These are phyloP conservation scores for Opisthocomus hoazin DNA, from an alignment of 2,113 vertebrate species.

Conservation along the genomic window DNA sequence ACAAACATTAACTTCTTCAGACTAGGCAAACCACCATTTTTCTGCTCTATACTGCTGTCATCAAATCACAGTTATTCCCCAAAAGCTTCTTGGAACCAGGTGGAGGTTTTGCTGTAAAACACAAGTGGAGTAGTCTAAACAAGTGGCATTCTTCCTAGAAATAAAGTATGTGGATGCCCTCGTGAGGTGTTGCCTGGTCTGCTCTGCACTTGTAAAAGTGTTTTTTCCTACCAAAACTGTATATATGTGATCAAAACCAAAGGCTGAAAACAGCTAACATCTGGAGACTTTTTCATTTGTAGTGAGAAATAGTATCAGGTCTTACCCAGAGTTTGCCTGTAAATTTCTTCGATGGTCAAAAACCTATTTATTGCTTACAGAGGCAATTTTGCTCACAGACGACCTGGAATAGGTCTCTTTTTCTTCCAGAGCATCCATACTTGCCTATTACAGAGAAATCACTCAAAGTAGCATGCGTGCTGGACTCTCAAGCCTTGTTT, in stretches of 20 bases:
- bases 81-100: neutral
- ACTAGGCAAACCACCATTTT: neutral
- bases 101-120: neutral
- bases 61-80: neutral
- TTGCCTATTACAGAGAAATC: neutral
- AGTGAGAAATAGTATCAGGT: neutral
- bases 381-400: neutral
- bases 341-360: neutral
- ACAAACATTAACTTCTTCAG: neutral
- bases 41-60: neutral
- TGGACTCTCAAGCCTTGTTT: neutral
- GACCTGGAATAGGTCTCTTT: neutral
- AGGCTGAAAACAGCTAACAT: neutral
- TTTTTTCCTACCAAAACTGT: neutral
- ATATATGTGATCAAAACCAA: constrained; percentile 3
- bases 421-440: neutral
- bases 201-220: neutral
- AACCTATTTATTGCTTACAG: neutral
- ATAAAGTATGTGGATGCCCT: neutral
- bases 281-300: neutral
- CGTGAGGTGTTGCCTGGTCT: neutral
- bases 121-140: neutral
- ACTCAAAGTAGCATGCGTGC: neutral
- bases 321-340: neutral
- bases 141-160: constrained; percentile 8